Base-by-base conservation (phyloP, 1,140 invertebrate genomes). In the Meloidogyne exigua region DNA sequence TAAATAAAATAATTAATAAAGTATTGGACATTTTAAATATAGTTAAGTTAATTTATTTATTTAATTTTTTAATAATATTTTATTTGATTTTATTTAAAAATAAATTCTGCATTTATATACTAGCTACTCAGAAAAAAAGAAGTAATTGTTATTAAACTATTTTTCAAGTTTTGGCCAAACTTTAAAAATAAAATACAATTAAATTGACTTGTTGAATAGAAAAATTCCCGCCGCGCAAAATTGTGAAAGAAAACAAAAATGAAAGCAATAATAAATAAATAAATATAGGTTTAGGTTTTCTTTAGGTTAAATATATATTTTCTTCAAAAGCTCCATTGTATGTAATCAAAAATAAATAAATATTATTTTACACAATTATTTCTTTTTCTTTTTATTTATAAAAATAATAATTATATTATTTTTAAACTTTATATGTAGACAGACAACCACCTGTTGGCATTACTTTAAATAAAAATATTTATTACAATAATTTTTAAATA, bases 51-150 rank as follows among this genome's bases (percentile, higher is more conserved):
- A 12, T 12, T 44, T 18, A 49, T 18, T 49, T n/a, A 18, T 49
- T 49, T n/a, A n/a, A 18, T 18, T 49, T 49, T 44, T 49, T 18
- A 49, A 18, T 5, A 49, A 18, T 18, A n/a, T n/a, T n/a, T n/a
- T n/a, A 57, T 57, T 57, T 57, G 13, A 7, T 0, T 57, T 57
- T 39, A 39, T 39, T 57, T 57, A n/a, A 21, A 57, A 57, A n/a
- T 57, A n/a, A n/a, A 57, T 57, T 57, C 21, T 57, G 49, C n/a
- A 57, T 57, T 57, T 57, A 57, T 57, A 57, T 57, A n/a, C n/a
- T n/a, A 57, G 1, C 49, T n/a, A 57, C 18, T 9, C n/a, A 4
- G 18, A 49, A 44, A 57, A 12, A n/a, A n/a, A n/a, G n/a, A n/a
- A n/a, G n/a, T n/a, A 57, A 57, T 57, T 57, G 4, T 57, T 57